Conservation (phyloP, 2,888 invertebrate genomes). For the Halocaridina rubra region DNA sequence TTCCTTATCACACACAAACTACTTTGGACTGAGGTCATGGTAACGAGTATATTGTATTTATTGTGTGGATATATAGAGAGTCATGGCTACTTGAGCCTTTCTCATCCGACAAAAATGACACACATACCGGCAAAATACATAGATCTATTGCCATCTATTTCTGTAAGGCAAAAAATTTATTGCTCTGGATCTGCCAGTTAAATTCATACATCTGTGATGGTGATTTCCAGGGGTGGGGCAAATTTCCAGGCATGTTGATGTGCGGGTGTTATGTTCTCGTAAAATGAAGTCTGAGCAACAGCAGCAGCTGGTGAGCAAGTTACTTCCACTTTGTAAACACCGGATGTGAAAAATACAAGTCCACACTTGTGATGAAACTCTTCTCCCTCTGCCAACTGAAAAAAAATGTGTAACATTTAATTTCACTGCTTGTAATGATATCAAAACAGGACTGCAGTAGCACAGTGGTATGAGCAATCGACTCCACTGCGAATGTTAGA, state of each 20-base stretch:
- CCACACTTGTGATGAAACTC: slow-evolving; percentile 49
- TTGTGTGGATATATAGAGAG: too few species aligned
- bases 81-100: too few species aligned
- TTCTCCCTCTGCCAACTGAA: slow-evolving; percentile 47
- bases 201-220: slow-evolving; percentile 41
- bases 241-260: slow-evolving; percentile 58
- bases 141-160: neutral
- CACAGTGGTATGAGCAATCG: too few species aligned
- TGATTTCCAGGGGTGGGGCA: slow-evolving; percentile 60
- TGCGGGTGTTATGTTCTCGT: slow-evolving; percentile 42
- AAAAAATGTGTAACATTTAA: too few species aligned
- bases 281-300: slow-evolving; percentile 35
- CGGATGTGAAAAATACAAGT: slow-evolving; percentile 61
- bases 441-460: too few species aligned
- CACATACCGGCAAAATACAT: too few species aligned
- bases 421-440: too few species aligned
- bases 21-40: neutral
- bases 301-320: slow-evolving; percentile 56
- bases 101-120: too few species aligned
- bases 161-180: neutral
- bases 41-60: too few species aligned
- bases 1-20: too few species aligned
- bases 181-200: neutral
- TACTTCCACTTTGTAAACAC: slow-evolving; percentile 60
- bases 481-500: too few species aligned